Conservation (phyloP, 2,888 invertebrate genomes). For the Ceramica pisi region DNA sequence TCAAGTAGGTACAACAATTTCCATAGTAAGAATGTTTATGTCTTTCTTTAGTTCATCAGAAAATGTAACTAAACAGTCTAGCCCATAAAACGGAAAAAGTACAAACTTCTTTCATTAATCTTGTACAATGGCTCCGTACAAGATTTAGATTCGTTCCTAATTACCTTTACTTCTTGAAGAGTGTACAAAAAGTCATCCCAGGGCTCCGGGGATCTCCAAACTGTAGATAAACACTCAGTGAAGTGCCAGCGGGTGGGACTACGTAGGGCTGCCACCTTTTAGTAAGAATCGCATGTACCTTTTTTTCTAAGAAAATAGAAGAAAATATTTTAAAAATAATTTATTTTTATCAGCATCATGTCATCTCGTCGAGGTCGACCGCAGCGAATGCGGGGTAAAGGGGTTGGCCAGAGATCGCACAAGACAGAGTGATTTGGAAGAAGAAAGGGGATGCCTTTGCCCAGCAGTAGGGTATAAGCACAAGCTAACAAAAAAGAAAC, state of each 20-base stretch:
- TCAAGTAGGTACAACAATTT: no score
- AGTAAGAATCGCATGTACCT: background rate
- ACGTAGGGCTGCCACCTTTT: constrained; percentile 33
- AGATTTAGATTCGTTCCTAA: constrained; percentile 46
- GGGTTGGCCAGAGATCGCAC: no score
- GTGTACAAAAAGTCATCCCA: constrained; percentile 47
- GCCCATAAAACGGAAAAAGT: background rate
- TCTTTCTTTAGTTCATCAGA: background rate
- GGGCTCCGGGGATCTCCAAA: constrained; percentile 40
- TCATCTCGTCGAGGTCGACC: no score
- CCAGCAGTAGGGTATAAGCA: no score
- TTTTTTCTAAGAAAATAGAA: background rate
- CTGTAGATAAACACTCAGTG: constrained; percentile 51
- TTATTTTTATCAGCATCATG: background rate
- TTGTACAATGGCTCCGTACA: background rate
- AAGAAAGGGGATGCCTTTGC: no score
- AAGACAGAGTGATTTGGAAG: no score
- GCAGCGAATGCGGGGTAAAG: no score
- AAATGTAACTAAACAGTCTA: background rate
- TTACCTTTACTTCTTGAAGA: constrained; percentile 39
- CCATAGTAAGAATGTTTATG: background rate
- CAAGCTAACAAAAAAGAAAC: no score
- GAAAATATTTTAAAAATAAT: background rate
- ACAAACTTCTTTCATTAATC: constrained; percentile 9
- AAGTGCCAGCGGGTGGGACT: constrained; percentile 33